Percentiles rank a stretch among this genome's conserved stretches.
Evolutionary conservation across 2,797 vertebrate species (phyloP).

Genomic region (Argya squamiceps): DNA sequence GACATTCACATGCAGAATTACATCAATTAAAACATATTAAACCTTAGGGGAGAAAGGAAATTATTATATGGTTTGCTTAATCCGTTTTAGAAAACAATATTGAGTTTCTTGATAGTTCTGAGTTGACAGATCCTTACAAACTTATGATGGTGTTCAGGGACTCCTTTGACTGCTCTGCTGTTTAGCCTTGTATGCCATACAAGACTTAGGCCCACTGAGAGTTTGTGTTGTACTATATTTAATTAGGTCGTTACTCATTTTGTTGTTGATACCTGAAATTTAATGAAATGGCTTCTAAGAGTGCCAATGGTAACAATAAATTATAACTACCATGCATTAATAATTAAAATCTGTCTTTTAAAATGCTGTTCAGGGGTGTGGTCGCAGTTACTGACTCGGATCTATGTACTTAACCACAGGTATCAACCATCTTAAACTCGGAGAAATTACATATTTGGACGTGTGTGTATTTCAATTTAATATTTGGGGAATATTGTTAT

Average conservation of each 20-base stretch:
- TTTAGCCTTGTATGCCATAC: neutral
- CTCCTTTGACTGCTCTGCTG: neutral
- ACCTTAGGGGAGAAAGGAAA: neutral
- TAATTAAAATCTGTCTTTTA: constrained; percentile 27
- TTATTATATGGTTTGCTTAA: neutral
- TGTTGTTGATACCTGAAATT: constrained; percentile 37
- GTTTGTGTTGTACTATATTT: constrained; percentile 23
- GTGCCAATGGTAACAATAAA: constrained; percentile 3
- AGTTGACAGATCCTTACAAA: neutral
- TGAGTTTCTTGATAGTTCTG: neutral
- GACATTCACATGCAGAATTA: neutral
- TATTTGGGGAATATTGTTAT: neutral
- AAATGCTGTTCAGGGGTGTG: neutral
- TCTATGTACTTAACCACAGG: neutral
- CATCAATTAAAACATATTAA: neutral
- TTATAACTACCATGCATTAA: constrained; percentile 5
- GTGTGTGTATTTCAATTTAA: neutral
- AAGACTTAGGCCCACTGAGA: neutral
- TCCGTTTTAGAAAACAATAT: neutral
- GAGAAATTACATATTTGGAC: neutral
- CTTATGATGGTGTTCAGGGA: neutral
- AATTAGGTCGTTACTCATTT: constrained; percentile 37
- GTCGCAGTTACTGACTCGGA: neutral
- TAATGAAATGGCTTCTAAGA: constrained; percentile 32
- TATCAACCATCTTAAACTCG: neutral